Conservation (phyloP, 2,888 invertebrate species). For the Polia nebulosa region DNA sequence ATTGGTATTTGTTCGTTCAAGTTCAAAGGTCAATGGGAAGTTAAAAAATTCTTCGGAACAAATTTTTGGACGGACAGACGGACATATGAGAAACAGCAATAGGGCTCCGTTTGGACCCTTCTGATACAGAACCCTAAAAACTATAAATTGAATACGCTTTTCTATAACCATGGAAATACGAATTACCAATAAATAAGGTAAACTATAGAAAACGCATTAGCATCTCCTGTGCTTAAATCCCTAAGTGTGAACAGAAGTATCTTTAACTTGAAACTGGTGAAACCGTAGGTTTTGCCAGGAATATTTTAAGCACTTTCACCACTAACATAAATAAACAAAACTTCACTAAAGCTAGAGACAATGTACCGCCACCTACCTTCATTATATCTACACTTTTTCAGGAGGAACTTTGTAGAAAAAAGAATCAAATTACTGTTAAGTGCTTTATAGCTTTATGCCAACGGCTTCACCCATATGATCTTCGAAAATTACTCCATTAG, state of each 20-base stretch:
- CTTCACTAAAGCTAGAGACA: background rate
- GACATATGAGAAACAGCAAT: too few relatives aligned
- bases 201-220: constrained; percentile 16
- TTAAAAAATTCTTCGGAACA: too few relatives aligned
- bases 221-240: background rate
- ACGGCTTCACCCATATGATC: background rate
- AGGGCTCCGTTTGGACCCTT: too few relatives aligned
- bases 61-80: too few relatives aligned
- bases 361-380: background rate
- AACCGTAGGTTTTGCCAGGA: constrained; percentile 14
- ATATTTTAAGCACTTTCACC: constrained; percentile 29
- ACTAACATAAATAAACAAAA: background rate
- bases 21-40: too few relatives aligned
- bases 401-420: too few relatives aligned
- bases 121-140: too few relatives aligned
- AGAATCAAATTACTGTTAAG: too few relatives aligned
- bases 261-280: background rate
- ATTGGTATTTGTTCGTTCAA: too few relatives aligned
- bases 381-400: too few relatives aligned
- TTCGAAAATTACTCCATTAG: background rate
- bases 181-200: constrained; percentile 21
- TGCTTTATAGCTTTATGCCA: too few relatives aligned
- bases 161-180: constrained; percentile 4
- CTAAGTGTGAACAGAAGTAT: background rate
- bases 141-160: background rate